Evolutionary conservation across 2,888 invertebrate genomes (phyloP), one percentile per base, ranked within the genome.

Genomic region (Sicus ferrugineus): DNA sequence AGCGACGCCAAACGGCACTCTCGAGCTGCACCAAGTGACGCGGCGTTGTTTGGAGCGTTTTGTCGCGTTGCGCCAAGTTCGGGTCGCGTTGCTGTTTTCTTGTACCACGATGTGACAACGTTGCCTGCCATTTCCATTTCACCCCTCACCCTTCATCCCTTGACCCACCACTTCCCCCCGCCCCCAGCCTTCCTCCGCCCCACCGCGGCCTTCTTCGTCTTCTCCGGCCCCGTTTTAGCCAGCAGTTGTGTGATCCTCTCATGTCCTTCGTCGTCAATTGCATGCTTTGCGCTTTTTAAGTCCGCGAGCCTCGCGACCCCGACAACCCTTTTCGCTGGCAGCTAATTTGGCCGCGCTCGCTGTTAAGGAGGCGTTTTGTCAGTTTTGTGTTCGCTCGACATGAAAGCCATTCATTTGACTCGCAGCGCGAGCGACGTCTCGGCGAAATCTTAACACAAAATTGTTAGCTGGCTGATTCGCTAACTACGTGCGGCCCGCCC

Each of bases 301-400:
- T 58, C 34, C 19, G 14, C 54, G 23, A 23, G 14, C 26, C 26
- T 3, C 11, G 11, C 28, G 26, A 2, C 26, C 3, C 28, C 6
- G 54, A 9, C 19, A 63, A 63, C 63, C 63, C 48, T 63, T 63
- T 63, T 6, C 38, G 52, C 19, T 19, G 23, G 65, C 54, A 48
- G 59, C 50, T 67, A 67, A 67, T 67, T 67, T 67, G 67, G 67
- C 67, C 58, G 67, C 67, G 59, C 67, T 67, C 67, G 59, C 67
- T 67, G 59, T 67, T 48, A 48, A 59, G 67, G 46, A 67, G 67
- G 67, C 67, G 67, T 67, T 67, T 59, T 59, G 59, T 31, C 67
- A 67, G 46, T 67, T 67, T 67, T 67, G 67, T 59, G 67, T 48
- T 48, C 67, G 30, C 31, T 56, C 58, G 66, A 66, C 66, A 66